A percentile compares a stretch with the other conserved stretches of the same genome.
Evolutionary conservation across 1,140 invertebrate genomes (phyloP).

Genomic region (Drosophila oshimai): DNA sequence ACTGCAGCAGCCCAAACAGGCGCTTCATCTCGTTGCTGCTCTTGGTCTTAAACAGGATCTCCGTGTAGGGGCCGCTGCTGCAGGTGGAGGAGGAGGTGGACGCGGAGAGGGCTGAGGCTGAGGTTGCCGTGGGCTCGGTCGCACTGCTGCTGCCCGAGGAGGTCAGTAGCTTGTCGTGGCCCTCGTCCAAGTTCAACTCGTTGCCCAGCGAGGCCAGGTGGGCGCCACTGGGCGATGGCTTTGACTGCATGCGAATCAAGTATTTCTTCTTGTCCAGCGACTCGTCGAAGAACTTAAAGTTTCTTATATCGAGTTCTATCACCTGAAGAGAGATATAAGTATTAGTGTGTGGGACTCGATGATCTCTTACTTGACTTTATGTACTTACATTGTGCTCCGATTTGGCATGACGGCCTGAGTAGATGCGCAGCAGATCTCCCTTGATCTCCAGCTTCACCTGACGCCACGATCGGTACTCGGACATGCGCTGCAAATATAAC

Average conservation of each 20-base stretch:
- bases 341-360: not conserved
- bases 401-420: conserved; percentile 72
- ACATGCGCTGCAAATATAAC: conserved; percentile 58
- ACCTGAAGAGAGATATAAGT: conserved; percentile 57
- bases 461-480: conserved; percentile 81
- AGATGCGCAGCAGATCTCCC: conserved; percentile 76
- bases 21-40: conserved; percentile 79
- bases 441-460: conserved; percentile 81
- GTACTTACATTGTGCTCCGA: conserved; percentile 75
- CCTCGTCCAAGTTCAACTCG: conserved; percentile 73
- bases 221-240: conserved; percentile 57
- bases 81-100: conserved; percentile 21
- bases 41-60: conserved; percentile 79
- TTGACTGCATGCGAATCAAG: conserved; percentile 80
- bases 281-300: conserved; percentile 81
- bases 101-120: conserved; percentile 23
- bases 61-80: conserved; percentile 64
- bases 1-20: conserved; percentile 73
- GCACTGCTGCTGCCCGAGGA: conserved; percentile 64
- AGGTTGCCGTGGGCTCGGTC: conserved; percentile 37
- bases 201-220: conserved; percentile 71
- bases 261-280: conserved; percentile 80
- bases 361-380: not conserved
- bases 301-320: conserved; percentile 81
- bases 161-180: conserved; percentile 49